A percentile compares a stretch with the other conserved stretches of the same genome.
phyloP scores from a whole-genome alignment of 2,113 vertebrate species.

The Quiscalus mexicanus region DNA sequence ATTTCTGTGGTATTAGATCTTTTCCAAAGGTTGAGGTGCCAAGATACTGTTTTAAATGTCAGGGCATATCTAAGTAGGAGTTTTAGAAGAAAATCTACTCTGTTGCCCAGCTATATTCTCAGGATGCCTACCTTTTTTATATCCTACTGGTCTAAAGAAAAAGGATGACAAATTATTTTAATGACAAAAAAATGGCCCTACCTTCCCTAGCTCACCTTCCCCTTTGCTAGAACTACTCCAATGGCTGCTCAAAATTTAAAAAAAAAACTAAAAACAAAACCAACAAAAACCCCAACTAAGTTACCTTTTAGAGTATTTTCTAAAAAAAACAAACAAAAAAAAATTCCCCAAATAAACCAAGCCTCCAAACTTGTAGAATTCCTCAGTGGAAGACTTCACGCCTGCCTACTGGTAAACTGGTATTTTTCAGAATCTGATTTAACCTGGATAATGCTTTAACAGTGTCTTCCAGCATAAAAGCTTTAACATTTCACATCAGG shows the following conservation, averaged over 20 bases:
- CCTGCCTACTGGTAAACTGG: conserved; percentile 37
- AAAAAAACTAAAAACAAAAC: too few relatives aligned
- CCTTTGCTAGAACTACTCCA: neutral
- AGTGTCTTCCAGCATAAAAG: conserved; percentile 67
- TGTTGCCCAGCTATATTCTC: neutral
- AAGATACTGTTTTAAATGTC: neutral
- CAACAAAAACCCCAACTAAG: neutral
- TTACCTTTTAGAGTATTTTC: neutral
- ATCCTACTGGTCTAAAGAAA: neutral
- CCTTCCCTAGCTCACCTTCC: neutral
- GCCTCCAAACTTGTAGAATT: neutral
- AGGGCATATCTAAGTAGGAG: neutral
- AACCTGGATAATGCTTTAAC: conserved; percentile 69
- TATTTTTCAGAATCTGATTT: conserved; percentile 38
- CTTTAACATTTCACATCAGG: conserved; percentile 71
- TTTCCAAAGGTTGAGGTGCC: neutral
- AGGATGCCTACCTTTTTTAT: neutral
- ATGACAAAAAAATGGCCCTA: neutral
- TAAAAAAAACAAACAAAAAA: neutral
- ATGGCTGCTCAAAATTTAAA: neutral
- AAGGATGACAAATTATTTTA: neutral
- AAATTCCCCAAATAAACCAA: neutral
- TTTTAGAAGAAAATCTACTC: neutral
- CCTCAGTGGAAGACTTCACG: conserved; percentile 28
- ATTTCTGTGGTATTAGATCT: neutral